phyloP scores from a whole-genome alignment of 1,140 invertebrate genomes.

The Cydia strobilella region DNA sequence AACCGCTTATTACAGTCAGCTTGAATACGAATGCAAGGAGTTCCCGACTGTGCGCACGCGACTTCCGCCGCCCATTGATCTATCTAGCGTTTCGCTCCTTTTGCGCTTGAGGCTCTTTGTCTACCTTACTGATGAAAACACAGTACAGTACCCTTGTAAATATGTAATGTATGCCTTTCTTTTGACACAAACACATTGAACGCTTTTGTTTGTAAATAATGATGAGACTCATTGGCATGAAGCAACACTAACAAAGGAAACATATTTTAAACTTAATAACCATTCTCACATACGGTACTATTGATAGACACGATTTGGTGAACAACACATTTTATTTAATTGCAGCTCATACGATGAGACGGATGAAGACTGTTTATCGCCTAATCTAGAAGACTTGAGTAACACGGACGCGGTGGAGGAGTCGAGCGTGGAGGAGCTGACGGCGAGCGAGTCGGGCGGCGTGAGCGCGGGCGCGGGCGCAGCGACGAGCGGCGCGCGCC shows the following conservation, averaged over 20 bases:
- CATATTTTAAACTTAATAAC: constrained; percentile 57
- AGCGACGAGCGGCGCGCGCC: constrained; percentile 37
- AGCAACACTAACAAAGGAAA: constrained; percentile 68
- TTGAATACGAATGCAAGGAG: constrained; percentile 41
- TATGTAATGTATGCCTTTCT: constrained; percentile 45
- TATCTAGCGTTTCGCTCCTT: constrained; percentile 36
- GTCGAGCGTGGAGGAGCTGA: constrained; percentile 72
- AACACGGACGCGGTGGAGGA: constrained; percentile 76
- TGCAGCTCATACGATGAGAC: constrained; percentile 84
- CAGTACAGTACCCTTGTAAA: constrained; percentile 53
- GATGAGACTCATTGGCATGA: constrained; percentile 65
- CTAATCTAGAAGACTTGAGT: constrained; percentile 82
- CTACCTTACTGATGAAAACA: constrained; percentile 78
- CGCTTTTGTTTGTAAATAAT: constrained; percentile 76
- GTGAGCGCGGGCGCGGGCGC: constrained; percentile 38
- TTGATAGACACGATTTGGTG: neutral
- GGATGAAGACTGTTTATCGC: constrained; percentile 83
- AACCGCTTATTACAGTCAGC: constrained; percentile 54
- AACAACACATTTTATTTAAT: constrained; percentile 34
- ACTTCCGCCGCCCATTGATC: neutral
- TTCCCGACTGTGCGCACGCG: constrained; percentile 7
- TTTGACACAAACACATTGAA: constrained; percentile 45
- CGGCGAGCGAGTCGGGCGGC: constrained; percentile 54
- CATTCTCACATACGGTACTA: constrained; percentile 53
- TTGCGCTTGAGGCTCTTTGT: constrained; percentile 58